phyloP scores from a whole-genome alignment of 2,888 invertebrate genomes.

The Trypoxylon attenuatum region DNA sequence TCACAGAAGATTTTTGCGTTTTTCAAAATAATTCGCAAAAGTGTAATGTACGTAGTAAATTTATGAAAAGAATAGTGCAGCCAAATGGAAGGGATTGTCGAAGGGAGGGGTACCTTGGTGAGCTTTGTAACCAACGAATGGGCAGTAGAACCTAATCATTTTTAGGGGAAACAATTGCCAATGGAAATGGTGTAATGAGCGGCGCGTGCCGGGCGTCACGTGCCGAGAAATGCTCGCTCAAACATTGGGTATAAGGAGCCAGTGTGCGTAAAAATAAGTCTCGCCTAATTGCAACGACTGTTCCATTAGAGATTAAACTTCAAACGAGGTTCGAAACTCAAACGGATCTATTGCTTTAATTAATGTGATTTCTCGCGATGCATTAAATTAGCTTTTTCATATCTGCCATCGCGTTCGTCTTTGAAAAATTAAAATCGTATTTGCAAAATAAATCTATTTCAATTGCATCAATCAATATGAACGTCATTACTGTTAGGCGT shows the following conservation, averaged over 20 bases:
- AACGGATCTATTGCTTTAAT: constrained; percentile 51
- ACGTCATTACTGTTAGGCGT: no score
- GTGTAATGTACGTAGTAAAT: no score
- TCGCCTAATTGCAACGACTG: constrained; percentile 64
- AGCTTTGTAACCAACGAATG: no score
- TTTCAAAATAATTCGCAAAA: no score
- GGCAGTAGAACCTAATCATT: constrained; percentile 51
- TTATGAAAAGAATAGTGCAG: not conserved
- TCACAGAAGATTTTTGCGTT: no score
- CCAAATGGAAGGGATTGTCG: not conserved
- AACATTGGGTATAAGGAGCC: constrained; percentile 49
- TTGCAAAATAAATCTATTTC: not conserved
- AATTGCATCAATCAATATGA: no score
- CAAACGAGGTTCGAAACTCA: constrained; percentile 53
- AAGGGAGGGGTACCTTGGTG: no score
- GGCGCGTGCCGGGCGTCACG: constrained; percentile 68
- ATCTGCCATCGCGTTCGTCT: not conserved
- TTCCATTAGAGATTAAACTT: constrained; percentile 71
- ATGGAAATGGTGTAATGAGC: constrained; percentile 65
- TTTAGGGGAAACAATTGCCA: constrained; percentile 66
- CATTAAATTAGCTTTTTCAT: constrained; percentile 7
- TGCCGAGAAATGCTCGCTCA: constrained; percentile 62
- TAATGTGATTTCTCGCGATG: constrained; percentile 39
- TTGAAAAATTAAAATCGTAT: not conserved
- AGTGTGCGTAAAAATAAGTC: constrained; percentile 60